These are phyloP conservation scores for Agriotes lineatus DNA, from an alignment of 2,888 invertebrate genomes.

Conservation along the genomic window DNA sequence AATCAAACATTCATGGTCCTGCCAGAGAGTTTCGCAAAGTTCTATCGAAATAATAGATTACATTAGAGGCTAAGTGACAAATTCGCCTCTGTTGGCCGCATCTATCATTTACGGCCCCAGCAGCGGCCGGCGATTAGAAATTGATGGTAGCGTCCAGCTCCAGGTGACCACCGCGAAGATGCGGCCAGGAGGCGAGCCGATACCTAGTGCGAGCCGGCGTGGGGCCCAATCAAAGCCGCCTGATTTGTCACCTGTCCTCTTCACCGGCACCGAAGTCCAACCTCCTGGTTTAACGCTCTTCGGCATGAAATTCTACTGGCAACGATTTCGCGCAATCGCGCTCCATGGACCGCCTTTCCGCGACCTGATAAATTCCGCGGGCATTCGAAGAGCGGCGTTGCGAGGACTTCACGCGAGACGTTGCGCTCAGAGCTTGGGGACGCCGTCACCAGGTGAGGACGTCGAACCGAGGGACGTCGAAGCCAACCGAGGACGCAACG, in stretches of 20 bases:
- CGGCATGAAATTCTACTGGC: slow-evolving; percentile 60
- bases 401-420: slow-evolving; percentile 50
- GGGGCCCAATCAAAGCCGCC: slow-evolving; percentile 60
- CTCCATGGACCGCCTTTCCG: slow-evolving; percentile 57
- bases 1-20: slow-evolving; percentile 29
- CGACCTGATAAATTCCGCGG: slow-evolving; percentile 60
- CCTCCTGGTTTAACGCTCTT: slow-evolving; percentile 60
- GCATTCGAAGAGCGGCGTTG: slow-evolving; percentile 58
- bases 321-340: slow-evolving; percentile 61
- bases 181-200: slow-evolving; percentile 49
- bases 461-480: slow-evolving; percentile 53
- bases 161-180: slow-evolving; percentile 56
- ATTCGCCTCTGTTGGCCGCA: slow-evolving; percentile 59
- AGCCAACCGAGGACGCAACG: slow-evolving; percentile 33
- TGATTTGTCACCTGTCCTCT: slow-evolving; percentile 65
- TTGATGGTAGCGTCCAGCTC: slow-evolving; percentile 41
- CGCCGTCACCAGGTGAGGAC: slow-evolving; percentile 57
- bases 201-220: slow-evolving; percentile 53
- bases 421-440: slow-evolving; percentile 43
- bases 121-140: slow-evolving; percentile 39
- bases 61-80: slow-evolving; percentile 59
- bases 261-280: slow-evolving; percentile 57
- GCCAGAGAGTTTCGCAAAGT: slow-evolving; percentile 46
- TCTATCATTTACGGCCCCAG: slow-evolving; percentile 59
- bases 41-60: slow-evolving; percentile 52